Base-by-base conservation (phyloP, 2,113 vertebrate genomes). In the Engraulis encrasicolus region DNA sequence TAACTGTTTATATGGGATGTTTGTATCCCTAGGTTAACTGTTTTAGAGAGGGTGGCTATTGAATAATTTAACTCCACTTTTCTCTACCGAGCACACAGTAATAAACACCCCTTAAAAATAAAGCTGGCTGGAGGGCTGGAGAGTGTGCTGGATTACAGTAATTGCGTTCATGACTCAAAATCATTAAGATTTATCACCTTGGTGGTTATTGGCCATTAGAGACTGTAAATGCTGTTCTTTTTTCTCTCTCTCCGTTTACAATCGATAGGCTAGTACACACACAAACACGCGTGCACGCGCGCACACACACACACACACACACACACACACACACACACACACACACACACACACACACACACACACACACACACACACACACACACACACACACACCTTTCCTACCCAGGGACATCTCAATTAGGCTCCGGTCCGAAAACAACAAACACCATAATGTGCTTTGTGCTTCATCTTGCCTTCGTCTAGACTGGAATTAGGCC, bases 401-500 rank as follows among this genome's bases (percentile, higher is more conserved):
- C 3, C 40, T 45, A 34, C 27, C 27, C 66, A 12, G 23, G 1
- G 12, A 74, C 31, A 74, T 14, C 27, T 74, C 31, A 74, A 74
- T 74, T 74, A 36, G n/a, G n/a, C 66, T 74, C 12, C 34, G 15
- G 31, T 31, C 12, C 6, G n/a, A n/a, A n/a, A n/a, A 31, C 58
- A 31, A 74, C 31, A 61, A 23, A 61, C 58, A 74, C 7, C 27
- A 17, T 34, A 74, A 17, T 74, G 66, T 31, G 11, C 66, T 34
- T 34, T 14, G 17, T 74, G 23, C n/a, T n/a, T n/a, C n/a, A n/a
- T n/a, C n/a, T n/a, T 34, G 17, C 6, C n/a, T 23, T 20, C 23
- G 66, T 34, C 66, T 74, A 74, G 58, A 27, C 66, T 74, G 66
- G 66, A 74, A 14, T 34, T 74, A 34, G 66, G 66, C 66, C 31